Base-by-base conservation (phyloP, 2,113 vertebrate species). In the Columba livia region DNA sequence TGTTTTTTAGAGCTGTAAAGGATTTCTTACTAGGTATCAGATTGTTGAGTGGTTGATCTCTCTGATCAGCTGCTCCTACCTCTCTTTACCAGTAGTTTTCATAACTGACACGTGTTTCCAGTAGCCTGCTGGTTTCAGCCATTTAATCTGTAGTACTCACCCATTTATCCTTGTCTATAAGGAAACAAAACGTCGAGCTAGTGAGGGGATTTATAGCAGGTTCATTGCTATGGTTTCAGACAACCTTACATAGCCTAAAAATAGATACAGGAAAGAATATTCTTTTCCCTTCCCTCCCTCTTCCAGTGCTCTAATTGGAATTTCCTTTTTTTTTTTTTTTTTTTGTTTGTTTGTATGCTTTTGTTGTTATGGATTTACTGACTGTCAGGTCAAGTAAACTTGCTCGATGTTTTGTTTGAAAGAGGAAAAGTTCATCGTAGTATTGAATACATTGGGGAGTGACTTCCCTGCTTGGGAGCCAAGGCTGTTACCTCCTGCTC, bases 161-260 rank as follows among this genome's bases (percentile, higher is more conserved):
- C 83, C 88, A 74, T 93, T 94, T 93, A 74, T 96, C 79, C 44
- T 88, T 78, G 75, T 90, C 88, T 88, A 23, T 80, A 75, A 90
- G 75, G 79, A 93, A 95, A 90, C 58, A 88, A 92, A 91, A 23
- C 71, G 87, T 64, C 0, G 11, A 86, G 75, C 85, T 67, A 61
- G 79, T 17, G 4, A 88, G 69, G 79, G 71, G 85, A 94, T 96
- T 93, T 88, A 78, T 60, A 86, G 74, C 79, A 94, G 85, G 92
- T 94, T 97, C 91, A 96, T 96, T 96, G 93, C 93, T 90, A 95
- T 96, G 94, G 94, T 97, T 96, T 96, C 96, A 95, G 87, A 60
- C 88, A 93, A 91, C 71, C 64, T 90, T 90, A 80, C 1, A 1
- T 36, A 78, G 90, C 66, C 94, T 97, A 95, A 96, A 96, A 96